phyloP scores from a whole-genome alignment of 2,888 invertebrate genomes.

The Apotomis betuletana region DNA sequence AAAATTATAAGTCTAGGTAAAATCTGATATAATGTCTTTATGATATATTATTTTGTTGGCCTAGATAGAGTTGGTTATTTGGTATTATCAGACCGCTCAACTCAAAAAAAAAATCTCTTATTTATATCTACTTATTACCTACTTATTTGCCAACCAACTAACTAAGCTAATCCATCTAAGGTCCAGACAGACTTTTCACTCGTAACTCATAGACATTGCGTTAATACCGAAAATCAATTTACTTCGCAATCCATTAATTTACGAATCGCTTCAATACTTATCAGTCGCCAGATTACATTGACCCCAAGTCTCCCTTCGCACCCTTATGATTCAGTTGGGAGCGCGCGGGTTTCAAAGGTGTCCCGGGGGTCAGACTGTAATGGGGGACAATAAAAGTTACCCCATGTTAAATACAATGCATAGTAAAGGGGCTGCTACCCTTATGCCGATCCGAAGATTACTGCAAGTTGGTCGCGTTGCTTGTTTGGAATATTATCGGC shows the following conservation, averaged over 20 bases:
- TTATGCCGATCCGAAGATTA: slow-evolving; percentile 53
- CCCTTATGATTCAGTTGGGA: slow-evolving; percentile 45
- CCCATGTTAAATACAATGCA: slow-evolving; percentile 77
- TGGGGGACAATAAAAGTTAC: slow-evolving; percentile 76
- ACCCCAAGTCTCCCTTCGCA: slow-evolving; percentile 51
- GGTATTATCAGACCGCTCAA: neutral
- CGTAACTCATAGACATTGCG: slow-evolving; percentile 23
- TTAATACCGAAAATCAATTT: slow-evolving; percentile 76
- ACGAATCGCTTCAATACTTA: slow-evolving; percentile 72
- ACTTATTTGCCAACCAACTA: neutral
- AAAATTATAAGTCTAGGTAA: too few species aligned
- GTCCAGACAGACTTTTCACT: slow-evolving; percentile 15
- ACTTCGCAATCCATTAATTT: slow-evolving; percentile 79
- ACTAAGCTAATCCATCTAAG: neutral
- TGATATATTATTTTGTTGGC: too few species aligned
- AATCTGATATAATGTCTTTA: too few species aligned
- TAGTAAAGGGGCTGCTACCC: slow-evolving; percentile 75
- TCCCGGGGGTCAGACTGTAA: slow-evolving; percentile 54
- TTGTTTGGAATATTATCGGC: slow-evolving; percentile 59
- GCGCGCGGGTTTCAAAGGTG: slow-evolving; percentile 57
- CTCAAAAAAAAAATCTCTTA: neutral
- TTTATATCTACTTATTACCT: too few species aligned
- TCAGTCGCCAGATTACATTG: slow-evolving; percentile 53
- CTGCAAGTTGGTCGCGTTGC: slow-evolving; percentile 65
- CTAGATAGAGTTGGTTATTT: too few species aligned